These are phyloP conservation scores for Ciconia maguari DNA, from an alignment of 2,113 vertebrate species.

Conservation along the genomic window DNA sequence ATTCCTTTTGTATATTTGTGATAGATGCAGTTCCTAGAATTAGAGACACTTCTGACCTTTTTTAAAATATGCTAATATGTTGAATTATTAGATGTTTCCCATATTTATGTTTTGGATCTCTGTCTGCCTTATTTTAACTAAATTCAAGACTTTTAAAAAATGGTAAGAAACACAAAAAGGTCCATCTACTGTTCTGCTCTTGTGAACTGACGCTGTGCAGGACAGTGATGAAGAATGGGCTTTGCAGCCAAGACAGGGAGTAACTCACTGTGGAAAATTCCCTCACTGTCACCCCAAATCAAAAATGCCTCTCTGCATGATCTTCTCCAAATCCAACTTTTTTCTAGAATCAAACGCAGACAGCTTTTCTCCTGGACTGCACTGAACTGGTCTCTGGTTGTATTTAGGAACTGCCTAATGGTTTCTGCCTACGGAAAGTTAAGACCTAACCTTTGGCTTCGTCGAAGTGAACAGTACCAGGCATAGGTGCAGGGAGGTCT, in stretches of 20 bases:
- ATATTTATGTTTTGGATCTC: neutral
- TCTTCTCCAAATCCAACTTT: neutral
- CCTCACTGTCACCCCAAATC: neutral
- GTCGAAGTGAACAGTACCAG: neutral
- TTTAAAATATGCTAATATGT: neutral
- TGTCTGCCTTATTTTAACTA: neutral
- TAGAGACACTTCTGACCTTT: neutral
- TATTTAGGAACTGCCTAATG: neutral
- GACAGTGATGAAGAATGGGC: neutral
- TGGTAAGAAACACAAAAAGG: neutral
- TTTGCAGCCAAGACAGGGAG: neutral
- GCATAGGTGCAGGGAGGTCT: neutral
- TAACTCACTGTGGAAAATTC: neutral
- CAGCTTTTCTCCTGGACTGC: neutral
- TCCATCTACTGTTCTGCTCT: neutral
- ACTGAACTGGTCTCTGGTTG: neutral
- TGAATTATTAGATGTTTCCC: neutral
- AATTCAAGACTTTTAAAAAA: neutral
- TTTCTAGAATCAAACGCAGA: neutral
- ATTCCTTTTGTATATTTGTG: neutral
- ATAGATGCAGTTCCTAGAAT: neutral
- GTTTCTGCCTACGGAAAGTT: neutral
- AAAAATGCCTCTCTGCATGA: neutral
- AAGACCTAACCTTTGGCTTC: neutral
- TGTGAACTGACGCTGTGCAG: neutral